Evolutionary conservation across 2,797 vertebrate species (phyloP), one percentile per base, ranked within the genome.

Genomic region (Eulemur rubriventer): DNA sequence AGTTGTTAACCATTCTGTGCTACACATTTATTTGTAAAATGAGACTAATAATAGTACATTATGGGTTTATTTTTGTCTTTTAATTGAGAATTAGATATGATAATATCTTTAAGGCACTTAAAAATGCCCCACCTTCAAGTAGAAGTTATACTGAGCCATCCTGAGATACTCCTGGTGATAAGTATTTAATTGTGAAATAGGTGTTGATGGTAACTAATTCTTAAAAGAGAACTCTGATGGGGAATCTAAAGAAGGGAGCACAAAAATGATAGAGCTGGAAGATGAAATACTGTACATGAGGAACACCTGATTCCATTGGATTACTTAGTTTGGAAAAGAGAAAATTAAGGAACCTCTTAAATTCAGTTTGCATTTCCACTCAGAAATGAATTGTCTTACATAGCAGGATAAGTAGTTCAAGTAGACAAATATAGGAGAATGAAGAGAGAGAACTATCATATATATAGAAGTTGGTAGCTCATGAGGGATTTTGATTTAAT

Each of bases 281-380:
- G 72, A 72, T 89, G 52, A 88, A 63, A 72, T 59, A 33, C 43
- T 48, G 9, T 48, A 6, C 81, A 9, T 87, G 48, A 81, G n/a
- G 73, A 91, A 84, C 61, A 63, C 43, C 22, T 35, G 87, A 30
- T 73, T 30, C 26, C 59, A 30, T 30, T 72, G 41, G 63, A 76
- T 85, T 96, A 30, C n/a, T 88, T 50, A 24, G 55, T 89, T 78
- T 95, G 30, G 59, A 76, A 88, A 65, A 90, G 78, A 96, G n/a
- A 95, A 63, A 67, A 61, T 93, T 86, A 83, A 95, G 22, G 41
- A 46, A 76, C 35, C 46, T 73, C 89, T 96, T 76, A 86, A 43
- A 88, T 24, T 93, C 26, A 70, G 41, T 82, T 94, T 96, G 89
- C 24, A 61, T 90, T 94, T 90, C 72, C 7, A 78, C 75, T 89